Evolutionary conservation across 2,113 vertebrate genomes (phyloP).

Genomic region (Phylloscopus trochilus): DNA sequence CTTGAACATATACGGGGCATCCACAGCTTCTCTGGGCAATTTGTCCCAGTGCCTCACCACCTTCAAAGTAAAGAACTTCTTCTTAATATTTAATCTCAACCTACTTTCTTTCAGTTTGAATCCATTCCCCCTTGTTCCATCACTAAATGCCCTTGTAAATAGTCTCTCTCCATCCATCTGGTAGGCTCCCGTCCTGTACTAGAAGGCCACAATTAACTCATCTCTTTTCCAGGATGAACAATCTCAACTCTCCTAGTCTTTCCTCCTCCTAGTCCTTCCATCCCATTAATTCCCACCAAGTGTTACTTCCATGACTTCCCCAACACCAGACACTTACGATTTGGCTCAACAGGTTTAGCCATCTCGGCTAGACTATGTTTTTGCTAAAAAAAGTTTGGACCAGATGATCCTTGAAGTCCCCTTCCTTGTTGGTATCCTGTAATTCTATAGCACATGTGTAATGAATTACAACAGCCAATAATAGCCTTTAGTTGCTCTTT

Average conservation of each 20-base stretch:
- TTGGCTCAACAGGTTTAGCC: neutral
- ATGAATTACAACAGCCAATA: neutral
- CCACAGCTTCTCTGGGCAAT: neutral
- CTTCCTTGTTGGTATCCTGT: neutral
- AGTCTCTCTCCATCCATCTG: neutral
- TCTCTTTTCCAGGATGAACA: neutral
- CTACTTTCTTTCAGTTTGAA: neutral
- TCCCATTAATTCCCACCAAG: neutral
- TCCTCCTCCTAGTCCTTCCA: neutral
- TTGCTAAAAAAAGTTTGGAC: neutral
- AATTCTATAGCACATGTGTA: neutral
- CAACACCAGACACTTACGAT: neutral
- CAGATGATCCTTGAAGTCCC: neutral
- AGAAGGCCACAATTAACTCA: neutral
- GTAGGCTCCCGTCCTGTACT: neutral
- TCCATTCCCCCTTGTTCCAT: neutral
- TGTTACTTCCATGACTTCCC: neutral
- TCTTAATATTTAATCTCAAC: neutral
- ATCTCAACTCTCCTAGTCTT: neutral
- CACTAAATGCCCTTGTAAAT: neutral
- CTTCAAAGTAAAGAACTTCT: neutral
- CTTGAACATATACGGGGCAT: neutral
- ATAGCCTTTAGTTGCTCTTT: neutral
- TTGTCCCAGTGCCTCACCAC: neutral
- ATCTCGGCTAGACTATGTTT: neutral